These are phyloP conservation scores for Athetis lepigone DNA, from an alignment of 2,888 invertebrate species.

Conservation along the genomic window DNA sequence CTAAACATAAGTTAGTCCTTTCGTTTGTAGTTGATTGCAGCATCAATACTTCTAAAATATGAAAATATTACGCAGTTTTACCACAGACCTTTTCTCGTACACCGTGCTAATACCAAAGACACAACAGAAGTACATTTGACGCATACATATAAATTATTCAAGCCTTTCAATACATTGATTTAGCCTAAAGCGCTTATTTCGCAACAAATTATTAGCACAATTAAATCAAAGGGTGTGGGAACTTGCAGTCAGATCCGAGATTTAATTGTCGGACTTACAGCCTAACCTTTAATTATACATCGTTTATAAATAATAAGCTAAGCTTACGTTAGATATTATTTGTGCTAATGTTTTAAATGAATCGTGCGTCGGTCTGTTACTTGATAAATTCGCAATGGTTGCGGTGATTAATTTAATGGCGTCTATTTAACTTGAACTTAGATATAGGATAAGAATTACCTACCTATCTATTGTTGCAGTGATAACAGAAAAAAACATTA, in stretches of 20 bases:
- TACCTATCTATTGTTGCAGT: no score
- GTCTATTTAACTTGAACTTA: not conserved
- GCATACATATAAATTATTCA: slow-evolving; percentile 15
- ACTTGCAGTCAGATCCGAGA: slow-evolving; percentile 67
- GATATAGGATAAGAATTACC: no score
- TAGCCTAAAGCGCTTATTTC: slow-evolving; percentile 65
- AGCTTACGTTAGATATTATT: slow-evolving; percentile 45
- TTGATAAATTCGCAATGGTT: slow-evolving; percentile 31
- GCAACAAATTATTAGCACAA: slow-evolving; percentile 41
- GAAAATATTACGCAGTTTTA: no score
- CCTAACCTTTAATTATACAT: slow-evolving; percentile 68
- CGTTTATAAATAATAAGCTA: slow-evolving; percentile 54
- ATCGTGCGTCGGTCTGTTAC: slow-evolving; percentile 14
- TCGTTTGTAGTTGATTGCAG: no score
- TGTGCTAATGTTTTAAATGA: slow-evolving; percentile 30
- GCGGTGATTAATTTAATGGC: slow-evolving; percentile 8
- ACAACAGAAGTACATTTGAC: not conserved
- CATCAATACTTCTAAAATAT: no score
- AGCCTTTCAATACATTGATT: slow-evolving; percentile 7
- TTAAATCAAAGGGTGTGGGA: slow-evolving; percentile 75
- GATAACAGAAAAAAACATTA: no score
- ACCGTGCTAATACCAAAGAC: not conserved
- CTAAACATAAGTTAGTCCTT: no score
- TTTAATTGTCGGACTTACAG: slow-evolving; percentile 73
- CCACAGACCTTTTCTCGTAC: not conserved